phyloP scores from a whole-genome alignment of 2,888 invertebrate species.

The Pecten maximus region DNA sequence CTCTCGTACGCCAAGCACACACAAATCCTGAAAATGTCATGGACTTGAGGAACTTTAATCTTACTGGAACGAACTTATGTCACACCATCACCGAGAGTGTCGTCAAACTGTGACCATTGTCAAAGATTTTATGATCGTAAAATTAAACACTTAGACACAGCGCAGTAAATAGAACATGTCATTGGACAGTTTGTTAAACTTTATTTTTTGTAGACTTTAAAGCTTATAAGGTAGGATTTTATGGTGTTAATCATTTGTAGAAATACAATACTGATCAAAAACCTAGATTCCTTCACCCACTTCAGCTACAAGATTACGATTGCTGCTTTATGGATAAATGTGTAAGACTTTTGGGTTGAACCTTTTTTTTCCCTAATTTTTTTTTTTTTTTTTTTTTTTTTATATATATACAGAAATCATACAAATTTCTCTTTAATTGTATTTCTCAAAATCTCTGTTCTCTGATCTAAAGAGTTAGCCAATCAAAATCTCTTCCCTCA shows the following conservation, averaged over 20 bases:
- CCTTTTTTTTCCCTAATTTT: too few species aligned
- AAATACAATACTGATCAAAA: not conserved
- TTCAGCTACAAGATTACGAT: too few species aligned
- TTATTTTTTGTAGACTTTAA: conserved; percentile 18
- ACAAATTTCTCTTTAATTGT: too few species aligned
- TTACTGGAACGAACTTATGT: not conserved
- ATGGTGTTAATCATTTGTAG: not conserved
- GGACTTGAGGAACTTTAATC: conserved; percentile 25
- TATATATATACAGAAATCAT: too few species aligned
- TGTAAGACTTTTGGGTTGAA: too few species aligned
- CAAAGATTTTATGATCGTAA: not conserved
- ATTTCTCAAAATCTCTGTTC: too few species aligned
- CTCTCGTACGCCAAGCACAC: conserved; percentile 5
- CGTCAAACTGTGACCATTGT: not conserved
- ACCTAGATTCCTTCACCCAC: too few species aligned
- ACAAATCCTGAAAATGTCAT: conserved; percentile 25
- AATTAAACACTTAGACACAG: not conserved
- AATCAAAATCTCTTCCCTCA: too few species aligned
- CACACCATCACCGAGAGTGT: not conserved
- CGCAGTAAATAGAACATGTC: not conserved
- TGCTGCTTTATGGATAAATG: too few species aligned
- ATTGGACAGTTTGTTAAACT: not conserved
- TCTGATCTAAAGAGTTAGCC: too few species aligned
- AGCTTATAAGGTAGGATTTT: not conserved
- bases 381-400: too few species aligned